Base-by-base conservation (phyloP, 2,797 vertebrate genomes). In the Avahi laniger region DNA sequence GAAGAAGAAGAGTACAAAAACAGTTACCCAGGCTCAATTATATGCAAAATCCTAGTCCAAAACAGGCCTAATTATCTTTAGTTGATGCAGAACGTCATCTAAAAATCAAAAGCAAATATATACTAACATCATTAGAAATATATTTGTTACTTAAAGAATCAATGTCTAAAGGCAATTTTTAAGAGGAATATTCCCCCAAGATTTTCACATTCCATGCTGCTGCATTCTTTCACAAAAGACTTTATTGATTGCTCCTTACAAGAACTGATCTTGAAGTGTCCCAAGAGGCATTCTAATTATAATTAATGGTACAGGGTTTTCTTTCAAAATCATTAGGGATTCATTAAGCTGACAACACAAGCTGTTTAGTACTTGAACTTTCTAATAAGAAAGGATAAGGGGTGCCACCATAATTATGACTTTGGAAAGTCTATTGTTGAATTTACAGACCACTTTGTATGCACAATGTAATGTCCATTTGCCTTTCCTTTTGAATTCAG, bases 291-390 rank as follows among this genome's bases (percentile, higher is more conserved):
- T 91, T 88, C 88, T 96, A 97, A 97, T 95, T 94, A 96, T 91
- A 96, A 97, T 94, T 96, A 96, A 95, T 95, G 94, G 73, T 63
- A 79, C 80, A 94, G 54, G 41, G 14, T 78, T 97, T 97, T 92
- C 90, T 96, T 95, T 95, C 41, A 73, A 89, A 94, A 90, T 92
- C 93, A 95, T 94, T 90, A 97, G 72, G 43, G 83, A 90, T 95
- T 97, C 95, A 97, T 93, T 96, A 98, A 81, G 75, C 92, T 97
- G 90, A 90, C 54, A 96, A 94, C 83, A 94, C n/a, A 96, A 93
- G 75, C 83, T 96, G 59, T 87, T 96, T 92, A 97, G 75, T 72
- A 89, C 59, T 81, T 96, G 83, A 93, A 96, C 91, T 93, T 83
- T 89, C 78, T 92, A 89, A 89, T 69, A 94, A 75, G 75, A 83